Conservation (phyloP, 2,797 vertebrate species). For the Squalus acanthias region DNA sequence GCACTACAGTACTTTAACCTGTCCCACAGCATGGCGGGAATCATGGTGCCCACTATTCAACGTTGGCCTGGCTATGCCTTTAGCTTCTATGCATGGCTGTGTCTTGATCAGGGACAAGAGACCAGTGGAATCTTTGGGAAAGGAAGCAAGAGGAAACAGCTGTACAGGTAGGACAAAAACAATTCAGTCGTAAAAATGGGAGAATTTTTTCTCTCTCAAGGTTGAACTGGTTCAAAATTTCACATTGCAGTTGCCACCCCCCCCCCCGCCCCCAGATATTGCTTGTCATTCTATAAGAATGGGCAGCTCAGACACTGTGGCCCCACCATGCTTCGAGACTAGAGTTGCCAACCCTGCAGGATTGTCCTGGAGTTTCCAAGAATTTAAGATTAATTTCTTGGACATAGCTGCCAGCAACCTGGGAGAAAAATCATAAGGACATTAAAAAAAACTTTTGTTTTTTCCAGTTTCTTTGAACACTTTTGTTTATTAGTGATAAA, state of each 20-base stretch:
- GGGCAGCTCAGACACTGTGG: not conserved
- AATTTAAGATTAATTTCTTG: not conserved
- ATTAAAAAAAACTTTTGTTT: not conserved
- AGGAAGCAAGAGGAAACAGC: slow-evolving; percentile 86
- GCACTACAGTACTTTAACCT: slow-evolving; percentile 93
- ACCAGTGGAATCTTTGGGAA: slow-evolving; percentile 58
- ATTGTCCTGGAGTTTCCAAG: not conserved
- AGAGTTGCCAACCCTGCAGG: not conserved
- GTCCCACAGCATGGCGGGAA: slow-evolving; percentile 86
- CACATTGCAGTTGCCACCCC: not conserved
- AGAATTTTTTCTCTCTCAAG: not conserved
- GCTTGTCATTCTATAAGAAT: not conserved
- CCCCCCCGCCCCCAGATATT: not conserved
- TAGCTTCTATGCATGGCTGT: slow-evolving; percentile 88
- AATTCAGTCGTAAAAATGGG: not conserved
- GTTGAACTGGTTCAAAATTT: not conserved
- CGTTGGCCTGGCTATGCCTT: slow-evolving; percentile 89
- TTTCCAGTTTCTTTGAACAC: not conserved
- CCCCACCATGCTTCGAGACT: not conserved
- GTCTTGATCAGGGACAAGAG: slow-evolving; percentile 83
- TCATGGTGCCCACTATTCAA: slow-evolving; percentile 79
- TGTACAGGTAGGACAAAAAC: slow-evolving; percentile 73
- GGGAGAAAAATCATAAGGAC: not conserved
- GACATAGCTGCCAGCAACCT: not conserved
- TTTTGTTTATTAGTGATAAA: not conserved